Percentiles rank a stretch among this genome's conserved stretches.
phyloP scores from a whole-genome alignment of 64 coral and sea anemone species.

The Stichodactyla mertensii region DNA sequence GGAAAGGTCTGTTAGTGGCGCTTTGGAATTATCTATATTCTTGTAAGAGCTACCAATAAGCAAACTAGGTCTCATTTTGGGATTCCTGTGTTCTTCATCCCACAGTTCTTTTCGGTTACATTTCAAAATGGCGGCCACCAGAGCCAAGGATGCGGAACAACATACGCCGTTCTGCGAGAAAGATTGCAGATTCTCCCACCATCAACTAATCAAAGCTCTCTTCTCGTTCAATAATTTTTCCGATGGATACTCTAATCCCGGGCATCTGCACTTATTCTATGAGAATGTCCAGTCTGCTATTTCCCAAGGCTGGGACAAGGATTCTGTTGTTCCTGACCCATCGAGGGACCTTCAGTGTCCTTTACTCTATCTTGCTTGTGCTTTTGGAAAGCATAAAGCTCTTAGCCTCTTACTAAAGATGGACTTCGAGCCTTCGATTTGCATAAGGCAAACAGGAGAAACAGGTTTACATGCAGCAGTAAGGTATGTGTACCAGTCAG shows the following conservation, averaged over 20 bases:
- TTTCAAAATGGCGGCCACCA: not conserved
- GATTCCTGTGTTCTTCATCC: slow-evolving; percentile 1
- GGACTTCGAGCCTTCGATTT: not conserved
- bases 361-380: not conserved
- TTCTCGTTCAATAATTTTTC: not conserved
- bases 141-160: not conserved
- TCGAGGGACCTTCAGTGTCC: not conserved
- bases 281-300: not conserved
- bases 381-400: slow-evolving; percentile 17
- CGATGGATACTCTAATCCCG: slow-evolving; percentile 11
- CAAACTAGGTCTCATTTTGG: not conserved
- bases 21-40: no score
- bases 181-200: not conserved
- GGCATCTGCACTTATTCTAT: not conserved
- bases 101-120: not conserved
- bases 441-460: slow-evolving; percentile 4
- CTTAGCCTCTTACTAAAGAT: not conserved
- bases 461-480: slow-evolving; percentile 12
- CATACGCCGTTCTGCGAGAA: slow-evolving; percentile 4
- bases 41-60: no score
- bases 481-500: slow-evolving; percentile 5
- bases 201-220: slow-evolving; percentile 1
- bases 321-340: slow-evolving; percentile 1
- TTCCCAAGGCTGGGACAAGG: not conserved
- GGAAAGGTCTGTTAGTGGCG: no score